phyloP scores from a whole-genome alignment of 1,140 invertebrate species.

The Saxidomus purpurata region DNA sequence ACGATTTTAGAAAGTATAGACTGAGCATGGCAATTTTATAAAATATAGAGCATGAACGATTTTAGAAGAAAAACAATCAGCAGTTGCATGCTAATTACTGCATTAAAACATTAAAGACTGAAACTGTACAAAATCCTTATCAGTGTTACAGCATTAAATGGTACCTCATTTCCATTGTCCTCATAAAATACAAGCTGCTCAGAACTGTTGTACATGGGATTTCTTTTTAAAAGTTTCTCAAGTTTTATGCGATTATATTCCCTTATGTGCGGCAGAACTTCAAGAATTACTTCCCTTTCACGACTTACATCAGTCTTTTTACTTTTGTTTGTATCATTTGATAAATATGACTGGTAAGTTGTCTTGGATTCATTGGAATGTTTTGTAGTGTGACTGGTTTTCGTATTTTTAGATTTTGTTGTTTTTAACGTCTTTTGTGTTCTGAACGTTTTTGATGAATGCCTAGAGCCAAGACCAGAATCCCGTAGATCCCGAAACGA shows the following conservation, averaged over 20 bases:
- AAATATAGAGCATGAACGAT: no score
- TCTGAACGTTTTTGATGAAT: neutral
- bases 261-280: conserved; percentile 10
- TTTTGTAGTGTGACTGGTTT: neutral
- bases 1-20: no score
- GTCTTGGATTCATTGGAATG: neutral
- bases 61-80: no score
- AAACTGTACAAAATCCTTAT: no score
- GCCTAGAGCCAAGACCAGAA: neutral
- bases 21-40: no score
- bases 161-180: conserved; percentile 15
- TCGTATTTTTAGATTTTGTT: neutral
- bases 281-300: neutral
- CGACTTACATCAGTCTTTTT: neutral
- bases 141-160: no score
- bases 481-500: neutral
- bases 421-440: conserved; percentile 7
- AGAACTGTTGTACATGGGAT: conserved; percentile 42
- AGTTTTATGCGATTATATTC: conserved; percentile 11
- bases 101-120: neutral
- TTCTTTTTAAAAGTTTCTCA: neutral
- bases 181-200: conserved; percentile 51
- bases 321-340: neutral
- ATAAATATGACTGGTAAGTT: neutral
- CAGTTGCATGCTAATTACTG: no score